Conservation (phyloP, 1,140 invertebrate genomes). For the Aphidius ervi region DNA sequence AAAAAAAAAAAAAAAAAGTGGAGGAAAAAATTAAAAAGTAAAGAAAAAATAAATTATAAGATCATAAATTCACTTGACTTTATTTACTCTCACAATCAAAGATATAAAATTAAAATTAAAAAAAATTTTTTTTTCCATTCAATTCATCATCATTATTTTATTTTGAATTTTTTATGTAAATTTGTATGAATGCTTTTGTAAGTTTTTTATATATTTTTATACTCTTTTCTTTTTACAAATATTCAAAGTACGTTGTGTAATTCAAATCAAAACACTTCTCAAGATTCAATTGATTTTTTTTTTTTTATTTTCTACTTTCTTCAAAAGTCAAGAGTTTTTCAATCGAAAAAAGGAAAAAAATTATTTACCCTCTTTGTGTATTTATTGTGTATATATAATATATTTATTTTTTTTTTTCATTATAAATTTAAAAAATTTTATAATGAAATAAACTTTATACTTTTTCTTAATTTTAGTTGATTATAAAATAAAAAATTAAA, state of each 20-base stretch:
- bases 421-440: not conserved
- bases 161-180: too few relatives aligned
- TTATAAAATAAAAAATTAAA: constrained; percentile 42
- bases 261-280: too few relatives aligned
- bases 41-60: constrained; percentile 39
- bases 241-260: too few relatives aligned
- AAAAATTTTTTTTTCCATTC: not conserved
- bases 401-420: constrained; percentile 17
- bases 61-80: constrained; percentile 43
- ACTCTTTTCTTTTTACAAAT: too few relatives aligned
- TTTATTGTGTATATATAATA: not conserved
- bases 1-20: not conserved
- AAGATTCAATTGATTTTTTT: too few relatives aligned
- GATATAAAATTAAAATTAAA: constrained; percentile 1
- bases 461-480: too few relatives aligned
- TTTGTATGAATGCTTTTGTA: too few relatives aligned
- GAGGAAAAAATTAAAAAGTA: constrained; percentile 2
- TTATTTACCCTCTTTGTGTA: not conserved
- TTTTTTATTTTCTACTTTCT: not conserved
- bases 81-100: constrained; percentile 26
- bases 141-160: too few relatives aligned
- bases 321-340: not conserved
- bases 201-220: too few relatives aligned
- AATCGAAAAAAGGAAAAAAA: not conserved
- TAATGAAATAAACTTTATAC: constrained; percentile 25